These are phyloP conservation scores for Enoplosus armatus DNA, from an alignment of 2,797 vertebrate genomes.

Conservation along the genomic window DNA sequence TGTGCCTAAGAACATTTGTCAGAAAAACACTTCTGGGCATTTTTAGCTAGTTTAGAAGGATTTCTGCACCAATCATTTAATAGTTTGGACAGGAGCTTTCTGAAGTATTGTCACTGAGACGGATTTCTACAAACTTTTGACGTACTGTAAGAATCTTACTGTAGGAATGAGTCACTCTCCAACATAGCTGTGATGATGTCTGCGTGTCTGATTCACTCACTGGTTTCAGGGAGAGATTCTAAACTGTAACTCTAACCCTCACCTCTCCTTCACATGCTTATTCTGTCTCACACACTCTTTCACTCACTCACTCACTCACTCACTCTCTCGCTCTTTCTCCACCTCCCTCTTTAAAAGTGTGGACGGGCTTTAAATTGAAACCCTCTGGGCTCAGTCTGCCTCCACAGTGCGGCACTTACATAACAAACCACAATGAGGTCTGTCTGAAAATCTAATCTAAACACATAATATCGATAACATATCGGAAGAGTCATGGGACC, in stretches of 20 bases:
- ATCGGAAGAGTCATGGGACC: neutral
- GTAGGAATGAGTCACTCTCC: conserved; percentile 15
- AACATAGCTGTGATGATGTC: neutral
- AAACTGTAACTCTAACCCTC: neutral
- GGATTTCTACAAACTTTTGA: conserved; percentile 18
- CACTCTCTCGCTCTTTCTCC: neutral
- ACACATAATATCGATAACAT: conserved; percentile 28
- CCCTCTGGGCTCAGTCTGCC: conserved; percentile 51
- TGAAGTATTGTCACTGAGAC: neutral
- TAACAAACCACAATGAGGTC: conserved; percentile 22
- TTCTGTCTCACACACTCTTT: conserved; percentile 17
- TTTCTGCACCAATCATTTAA: conserved; percentile 21
- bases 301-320: neutral
- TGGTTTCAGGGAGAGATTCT: neutral
- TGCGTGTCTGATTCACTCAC: neutral
- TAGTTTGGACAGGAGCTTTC: conserved; percentile 14
- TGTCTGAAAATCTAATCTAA: conserved; percentile 28
- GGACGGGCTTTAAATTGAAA: conserved; percentile 60
- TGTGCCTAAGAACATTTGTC: conserved; percentile 10
- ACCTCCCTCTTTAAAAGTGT: conserved; percentile 46
- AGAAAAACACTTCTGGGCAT: conserved; percentile 7
- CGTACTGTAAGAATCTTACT: neutral
- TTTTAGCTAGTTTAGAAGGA: conserved; percentile 1
- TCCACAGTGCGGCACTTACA: conserved; percentile 8
- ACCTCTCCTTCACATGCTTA: neutral